phyloP scores from a whole-genome alignment of 2,113 vertebrate species.

The Phoenicopterus ruber region DNA sequence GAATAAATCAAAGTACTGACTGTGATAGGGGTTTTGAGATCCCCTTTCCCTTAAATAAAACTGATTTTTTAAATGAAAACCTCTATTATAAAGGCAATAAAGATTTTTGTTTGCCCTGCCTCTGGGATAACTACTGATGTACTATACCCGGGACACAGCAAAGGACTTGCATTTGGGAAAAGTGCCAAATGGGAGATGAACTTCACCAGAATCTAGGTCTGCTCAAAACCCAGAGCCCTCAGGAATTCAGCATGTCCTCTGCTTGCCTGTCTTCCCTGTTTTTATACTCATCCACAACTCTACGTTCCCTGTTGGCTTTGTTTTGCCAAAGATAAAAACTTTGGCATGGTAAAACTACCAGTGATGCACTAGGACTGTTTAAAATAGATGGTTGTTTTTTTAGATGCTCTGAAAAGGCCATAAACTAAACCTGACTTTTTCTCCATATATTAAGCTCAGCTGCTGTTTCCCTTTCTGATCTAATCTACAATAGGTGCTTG shows the following conservation, averaged over 20 bases:
- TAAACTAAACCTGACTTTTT: not conserved
- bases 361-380: not conserved
- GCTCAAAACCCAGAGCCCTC: not conserved
- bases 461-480: constrained; percentile 9
- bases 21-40: not conserved
- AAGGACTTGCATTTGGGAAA: not conserved
- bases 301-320: not conserved
- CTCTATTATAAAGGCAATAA: not conserved
- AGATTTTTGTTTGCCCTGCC: not conserved
- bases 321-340: not conserved
- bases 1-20: not conserved
- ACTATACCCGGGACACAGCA: not conserved
- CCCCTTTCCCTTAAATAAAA: not conserved
- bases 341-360: not conserved
- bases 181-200: not conserved
- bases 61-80: not conserved
- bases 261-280: not conserved
- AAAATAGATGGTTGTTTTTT: not conserved
- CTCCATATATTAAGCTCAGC: not conserved
- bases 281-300: not conserved
- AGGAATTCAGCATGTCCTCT: not conserved
- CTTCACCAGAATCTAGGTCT: not conserved
- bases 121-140: not conserved
- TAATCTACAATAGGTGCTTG: constrained; percentile 3
- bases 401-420: not conserved